Evolutionary conservation across 2,113 vertebrate genomes (phyloP).

Genomic region (Catharus minimus): DNA sequence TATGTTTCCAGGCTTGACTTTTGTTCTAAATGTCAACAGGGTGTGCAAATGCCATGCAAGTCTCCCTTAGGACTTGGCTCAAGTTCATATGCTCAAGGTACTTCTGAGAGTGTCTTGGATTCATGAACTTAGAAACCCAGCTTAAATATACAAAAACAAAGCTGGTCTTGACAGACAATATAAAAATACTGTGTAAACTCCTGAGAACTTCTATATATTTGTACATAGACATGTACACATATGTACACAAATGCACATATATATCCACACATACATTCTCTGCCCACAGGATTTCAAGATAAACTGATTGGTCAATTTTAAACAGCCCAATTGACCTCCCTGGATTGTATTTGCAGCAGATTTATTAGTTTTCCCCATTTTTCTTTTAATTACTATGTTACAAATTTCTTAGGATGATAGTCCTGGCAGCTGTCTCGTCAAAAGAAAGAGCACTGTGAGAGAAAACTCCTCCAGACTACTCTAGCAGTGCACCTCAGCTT

Average conservation of each 20-base stretch:
- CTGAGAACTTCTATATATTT: not conserved
- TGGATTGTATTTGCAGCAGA: not conserved
- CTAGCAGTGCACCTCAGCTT: not conserved
- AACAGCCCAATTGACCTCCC: not conserved
- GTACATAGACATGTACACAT: not conserved
- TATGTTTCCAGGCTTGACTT: constrained; percentile 60
- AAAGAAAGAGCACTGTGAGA: not conserved
- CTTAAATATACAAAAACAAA: not conserved
- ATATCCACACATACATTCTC: no score
- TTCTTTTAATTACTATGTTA: not conserved
- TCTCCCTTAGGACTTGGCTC: constrained; percentile 42
- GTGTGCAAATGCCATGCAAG: constrained; percentile 44
- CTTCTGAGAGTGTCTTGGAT: constrained; percentile 5
- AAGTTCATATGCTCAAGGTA: constrained; percentile 20
- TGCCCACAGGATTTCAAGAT: not conserved
- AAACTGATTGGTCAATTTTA: not conserved
- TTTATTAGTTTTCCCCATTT: not conserved
- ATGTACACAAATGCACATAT: not conserved
- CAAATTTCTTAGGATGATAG: not conserved
- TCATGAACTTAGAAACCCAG: not conserved
- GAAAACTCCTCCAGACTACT: not conserved
- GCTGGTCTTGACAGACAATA: not conserved
- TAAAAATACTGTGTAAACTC: not conserved
- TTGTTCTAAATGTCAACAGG: constrained; percentile 66
- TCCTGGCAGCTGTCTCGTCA: not conserved